Evolutionary conservation across 2,113 vertebrate species (phyloP).

Genomic region (Genyomyrus donnyi): DNA sequence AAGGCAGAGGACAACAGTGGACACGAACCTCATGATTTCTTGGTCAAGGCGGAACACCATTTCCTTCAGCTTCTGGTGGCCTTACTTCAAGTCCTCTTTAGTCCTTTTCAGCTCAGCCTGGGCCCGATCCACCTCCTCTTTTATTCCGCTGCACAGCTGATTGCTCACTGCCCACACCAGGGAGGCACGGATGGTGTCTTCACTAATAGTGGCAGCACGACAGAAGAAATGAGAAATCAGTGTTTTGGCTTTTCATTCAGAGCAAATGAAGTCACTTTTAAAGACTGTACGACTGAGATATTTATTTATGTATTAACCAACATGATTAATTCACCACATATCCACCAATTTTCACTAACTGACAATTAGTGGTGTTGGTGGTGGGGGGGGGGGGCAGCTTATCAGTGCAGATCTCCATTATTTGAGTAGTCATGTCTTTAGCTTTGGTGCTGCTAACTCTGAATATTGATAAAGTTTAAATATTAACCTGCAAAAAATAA

Average conservation of each 20-base stretch:
- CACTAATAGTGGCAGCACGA: conserved; percentile 87
- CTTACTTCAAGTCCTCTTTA: conserved; percentile 93
- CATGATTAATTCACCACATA: background rate
- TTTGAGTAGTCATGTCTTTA: no score
- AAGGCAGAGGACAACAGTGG: background rate
- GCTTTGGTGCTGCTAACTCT: no score
- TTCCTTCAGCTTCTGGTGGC: conserved; percentile 92
- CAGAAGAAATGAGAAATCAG: no score
- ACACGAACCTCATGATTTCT: conserved; percentile 74
- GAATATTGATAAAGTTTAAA: no score
- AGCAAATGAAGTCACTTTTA: background rate
- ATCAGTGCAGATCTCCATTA: no score
- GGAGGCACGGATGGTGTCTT: conserved; percentile 92
- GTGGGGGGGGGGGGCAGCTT: background rate
- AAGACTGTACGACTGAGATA: background rate
- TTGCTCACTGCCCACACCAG: conserved; percentile 94
- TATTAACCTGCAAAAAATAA: background rate
- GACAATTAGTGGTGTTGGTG: background rate
- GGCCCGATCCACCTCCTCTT: conserved; percentile 95
- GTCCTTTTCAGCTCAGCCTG: conserved; percentile 93
- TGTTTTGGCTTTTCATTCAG: background rate
- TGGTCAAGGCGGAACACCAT: conserved; percentile 92
- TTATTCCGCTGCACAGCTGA: conserved; percentile 94
- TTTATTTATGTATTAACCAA: background rate
- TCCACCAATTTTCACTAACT: background rate